A percentile compares a stretch with the other conserved stretches of the same genome.
Evolutionary conservation across 1,140 invertebrate genomes (phyloP).

Genomic region (Drosophila nebulosa): DNA sequence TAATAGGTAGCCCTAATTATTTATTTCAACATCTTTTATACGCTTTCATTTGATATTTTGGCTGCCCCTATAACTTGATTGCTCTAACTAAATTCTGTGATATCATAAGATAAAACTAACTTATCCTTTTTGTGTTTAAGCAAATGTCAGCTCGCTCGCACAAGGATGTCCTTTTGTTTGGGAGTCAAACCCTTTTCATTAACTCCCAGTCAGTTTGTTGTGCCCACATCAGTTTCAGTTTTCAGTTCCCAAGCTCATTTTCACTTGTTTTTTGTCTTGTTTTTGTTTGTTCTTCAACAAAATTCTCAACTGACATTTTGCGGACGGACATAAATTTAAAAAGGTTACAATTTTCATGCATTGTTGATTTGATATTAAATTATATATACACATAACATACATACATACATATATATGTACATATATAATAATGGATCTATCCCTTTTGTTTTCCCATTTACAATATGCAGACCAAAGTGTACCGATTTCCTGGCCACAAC

Average conservation of each 20-base stretch:
- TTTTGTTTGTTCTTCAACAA: constrained; percentile 5
- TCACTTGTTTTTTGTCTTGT: background rate
- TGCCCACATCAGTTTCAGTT: constrained; percentile 16
- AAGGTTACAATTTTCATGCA: constrained; percentile 32
- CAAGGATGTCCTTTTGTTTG: background rate
- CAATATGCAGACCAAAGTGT: constrained; percentile 82
- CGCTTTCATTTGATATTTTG: too few species aligned
- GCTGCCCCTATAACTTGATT: background rate
- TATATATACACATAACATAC: constrained; percentile 20
- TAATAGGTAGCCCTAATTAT: too few species aligned
- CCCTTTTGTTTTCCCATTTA: constrained; percentile 26
- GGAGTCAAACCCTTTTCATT: background rate
- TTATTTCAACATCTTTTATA: too few species aligned
- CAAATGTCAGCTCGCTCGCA: background rate
- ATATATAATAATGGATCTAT: background rate
- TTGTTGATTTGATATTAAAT: constrained; percentile 41
- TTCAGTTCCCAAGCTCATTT: constrained; percentile 40
- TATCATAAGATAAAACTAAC: background rate
- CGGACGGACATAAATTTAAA: constrained; percentile 25
- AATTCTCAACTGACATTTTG: constrained; percentile 29
- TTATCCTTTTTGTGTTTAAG: background rate
- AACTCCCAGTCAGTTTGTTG: background rate
- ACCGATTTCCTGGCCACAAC: constrained; percentile 85
- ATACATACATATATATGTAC: constrained; percentile 18
- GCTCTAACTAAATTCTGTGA: background rate